Evolutionary conservation across 2,797 vertebrate species (phyloP).

Genomic region (Cheracebus regulus): DNA sequence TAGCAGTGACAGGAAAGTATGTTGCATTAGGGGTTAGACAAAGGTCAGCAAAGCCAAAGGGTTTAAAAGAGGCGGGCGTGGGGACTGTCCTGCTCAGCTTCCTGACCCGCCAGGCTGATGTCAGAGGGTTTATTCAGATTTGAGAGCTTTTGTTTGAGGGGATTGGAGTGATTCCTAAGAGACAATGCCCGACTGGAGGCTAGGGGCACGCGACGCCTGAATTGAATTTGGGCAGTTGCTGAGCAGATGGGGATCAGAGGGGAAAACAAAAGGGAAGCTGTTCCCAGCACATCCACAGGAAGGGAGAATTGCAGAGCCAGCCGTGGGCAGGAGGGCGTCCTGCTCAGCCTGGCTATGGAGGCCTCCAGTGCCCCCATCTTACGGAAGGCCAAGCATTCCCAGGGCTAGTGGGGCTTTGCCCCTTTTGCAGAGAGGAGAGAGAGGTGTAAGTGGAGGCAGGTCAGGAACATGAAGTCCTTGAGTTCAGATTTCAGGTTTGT

Average conservation of each 20-base stretch:
- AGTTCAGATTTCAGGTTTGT: slow-evolving; percentile 6
- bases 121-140: slow-evolving; percentile 87
- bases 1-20: neutral
- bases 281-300: slow-evolving; percentile 85
- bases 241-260: slow-evolving; percentile 85
- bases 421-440: neutral
- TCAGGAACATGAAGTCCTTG: neutral
- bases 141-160: slow-evolving; percentile 83
- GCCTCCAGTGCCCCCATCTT: slow-evolving; percentile 65
- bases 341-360: neutral
- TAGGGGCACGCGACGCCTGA: slow-evolving; percentile 68
- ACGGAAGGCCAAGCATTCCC: slow-evolving; percentile 78
- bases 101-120: slow-evolving; percentile 80
- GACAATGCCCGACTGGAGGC: slow-evolving; percentile 81
- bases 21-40: slow-evolving; percentile 28
- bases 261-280: slow-evolving; percentile 87
- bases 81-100: slow-evolving; percentile 80
- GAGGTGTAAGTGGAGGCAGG: neutral
- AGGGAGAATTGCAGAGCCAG: slow-evolving; percentile 55
- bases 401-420: neutral
- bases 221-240: slow-evolving; percentile 84
- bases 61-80: slow-evolving; percentile 56
- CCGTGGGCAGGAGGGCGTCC: slow-evolving; percentile 55
- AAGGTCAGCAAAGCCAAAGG: slow-evolving; percentile 75
- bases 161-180: slow-evolving; percentile 80